phyloP scores from a whole-genome alignment of 2,797 vertebrate genomes.

The Silurus lanzhouensis region DNA sequence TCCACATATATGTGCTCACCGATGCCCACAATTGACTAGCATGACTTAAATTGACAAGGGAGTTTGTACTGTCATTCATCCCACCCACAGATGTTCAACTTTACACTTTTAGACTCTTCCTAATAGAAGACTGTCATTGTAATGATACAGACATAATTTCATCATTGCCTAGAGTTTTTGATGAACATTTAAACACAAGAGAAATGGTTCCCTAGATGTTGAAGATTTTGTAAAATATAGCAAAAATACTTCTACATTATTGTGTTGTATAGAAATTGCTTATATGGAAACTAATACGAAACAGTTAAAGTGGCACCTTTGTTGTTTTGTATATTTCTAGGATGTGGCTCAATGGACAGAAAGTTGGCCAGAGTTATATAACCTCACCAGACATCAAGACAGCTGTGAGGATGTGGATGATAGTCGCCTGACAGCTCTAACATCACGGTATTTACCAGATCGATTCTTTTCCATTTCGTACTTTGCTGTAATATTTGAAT shows the following conservation, averaged over 20 bases:
- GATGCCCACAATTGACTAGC: background rate
- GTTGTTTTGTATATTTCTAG: constrained; percentile 14
- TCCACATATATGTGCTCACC: background rate
- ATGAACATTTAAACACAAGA: background rate
- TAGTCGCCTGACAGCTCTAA: constrained; percentile 72
- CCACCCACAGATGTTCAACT: background rate
- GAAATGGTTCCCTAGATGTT: background rate
- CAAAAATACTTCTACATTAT: background rate
- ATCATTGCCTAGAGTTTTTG: background rate
- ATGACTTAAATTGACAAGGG: background rate
- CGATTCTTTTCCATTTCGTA: background rate
- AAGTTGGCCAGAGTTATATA: constrained; percentile 34
- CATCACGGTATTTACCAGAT: constrained; percentile 66
- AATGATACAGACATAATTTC: background rate
- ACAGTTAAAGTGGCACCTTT: background rate
- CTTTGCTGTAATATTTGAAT: constrained; percentile 12
- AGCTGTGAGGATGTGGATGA: constrained; percentile 72
- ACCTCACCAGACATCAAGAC: constrained; percentile 59
- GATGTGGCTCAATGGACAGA: constrained; percentile 38
- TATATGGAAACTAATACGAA: background rate
- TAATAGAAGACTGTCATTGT: background rate
- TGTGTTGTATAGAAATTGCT: background rate
- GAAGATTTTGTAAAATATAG: background rate
- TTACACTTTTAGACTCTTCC: background rate
- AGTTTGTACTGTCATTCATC: background rate